Conservation (phyloP, 2,888 invertebrate species). For the Drosophila rellima region DNA sequence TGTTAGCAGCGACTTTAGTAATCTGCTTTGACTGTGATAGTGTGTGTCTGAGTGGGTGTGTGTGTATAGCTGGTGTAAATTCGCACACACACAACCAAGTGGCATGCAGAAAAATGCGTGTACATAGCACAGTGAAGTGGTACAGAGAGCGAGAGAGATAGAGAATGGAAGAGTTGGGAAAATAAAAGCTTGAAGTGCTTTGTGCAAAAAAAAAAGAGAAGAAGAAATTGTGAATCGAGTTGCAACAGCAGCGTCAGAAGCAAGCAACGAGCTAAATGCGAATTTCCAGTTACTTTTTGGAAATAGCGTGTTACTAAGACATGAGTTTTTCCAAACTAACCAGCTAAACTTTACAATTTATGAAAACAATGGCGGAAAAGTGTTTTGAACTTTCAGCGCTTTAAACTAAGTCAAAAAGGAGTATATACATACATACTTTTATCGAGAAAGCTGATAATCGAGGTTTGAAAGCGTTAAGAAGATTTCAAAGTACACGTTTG, state of each 20-base stretch:
- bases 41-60: conserved; percentile 19
- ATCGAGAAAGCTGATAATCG: no score
- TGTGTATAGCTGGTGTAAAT: conserved; percentile 13
- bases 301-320: conserved; percentile 28
- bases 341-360: conserved; percentile 49
- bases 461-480: no score
- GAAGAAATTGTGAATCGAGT: conserved; percentile 14
- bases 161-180: conserved; percentile 13
- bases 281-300: conserved; percentile 51
- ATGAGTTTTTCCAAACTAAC: conserved; percentile 24
- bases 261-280: conserved; percentile 27
- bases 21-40: conserved; percentile 57
- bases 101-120: conserved; percentile 63
- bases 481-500: no score
- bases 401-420: not conserved
- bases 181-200: conserved; percentile 28
- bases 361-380: conserved; percentile 28
- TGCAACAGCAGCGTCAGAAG: conserved; percentile 9
- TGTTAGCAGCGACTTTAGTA: conserved; percentile 77
- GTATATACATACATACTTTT: not conserved
- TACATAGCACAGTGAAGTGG: conserved; percentile 48
- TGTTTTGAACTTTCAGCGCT: conserved; percentile 6
- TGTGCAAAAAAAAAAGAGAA: conserved; percentile 15
- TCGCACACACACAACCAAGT: conserved; percentile 28
- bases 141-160: conserved; percentile 4